Conservation (phyloP, 2,797 vertebrate species). For the Capromys pilorides region DNA sequence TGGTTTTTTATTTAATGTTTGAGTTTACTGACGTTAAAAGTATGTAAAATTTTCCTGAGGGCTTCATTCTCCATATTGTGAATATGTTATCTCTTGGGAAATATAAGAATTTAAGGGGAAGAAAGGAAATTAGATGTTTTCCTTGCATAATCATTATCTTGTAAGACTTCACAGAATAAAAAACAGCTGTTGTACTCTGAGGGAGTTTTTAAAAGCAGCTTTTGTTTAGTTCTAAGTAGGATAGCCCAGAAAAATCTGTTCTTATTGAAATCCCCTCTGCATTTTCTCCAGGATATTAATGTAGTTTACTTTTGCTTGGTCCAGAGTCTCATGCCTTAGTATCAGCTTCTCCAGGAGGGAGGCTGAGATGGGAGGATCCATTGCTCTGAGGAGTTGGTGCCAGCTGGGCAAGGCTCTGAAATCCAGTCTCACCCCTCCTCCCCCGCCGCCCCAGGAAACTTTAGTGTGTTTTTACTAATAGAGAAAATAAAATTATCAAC, state of each 20-base stretch:
- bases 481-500: slow-evolving; percentile 16
- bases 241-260: not conserved
- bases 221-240: slow-evolving; percentile 52
- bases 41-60: slow-evolving; percentile 32
- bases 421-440: not conserved
- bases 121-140: slow-evolving; percentile 63
- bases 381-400: not conserved
- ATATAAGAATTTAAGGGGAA: slow-evolving; percentile 56
- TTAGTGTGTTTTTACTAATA: slow-evolving; percentile 42
- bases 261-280: not conserved
- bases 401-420: not conserved
- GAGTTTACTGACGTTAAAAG: slow-evolving; percentile 54
- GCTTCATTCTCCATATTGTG: slow-evolving; percentile 39
- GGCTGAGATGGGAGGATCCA: not conserved
- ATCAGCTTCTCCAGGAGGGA: not conserved
- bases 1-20: slow-evolving; percentile 53
- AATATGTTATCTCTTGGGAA: slow-evolving; percentile 48
- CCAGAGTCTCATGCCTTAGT: no score
- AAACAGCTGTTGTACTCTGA: slow-evolving; percentile 49
- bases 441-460: not conserved
- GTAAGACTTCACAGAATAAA: slow-evolving; percentile 47
- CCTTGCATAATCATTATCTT: slow-evolving; percentile 60
- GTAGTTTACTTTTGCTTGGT: not conserved
- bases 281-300: slow-evolving; percentile 46
- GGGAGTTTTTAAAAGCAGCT: not conserved